Evolutionary conservation across 1,140 invertebrate species (phyloP).

Genomic region (Drosophila tristis): DNA sequence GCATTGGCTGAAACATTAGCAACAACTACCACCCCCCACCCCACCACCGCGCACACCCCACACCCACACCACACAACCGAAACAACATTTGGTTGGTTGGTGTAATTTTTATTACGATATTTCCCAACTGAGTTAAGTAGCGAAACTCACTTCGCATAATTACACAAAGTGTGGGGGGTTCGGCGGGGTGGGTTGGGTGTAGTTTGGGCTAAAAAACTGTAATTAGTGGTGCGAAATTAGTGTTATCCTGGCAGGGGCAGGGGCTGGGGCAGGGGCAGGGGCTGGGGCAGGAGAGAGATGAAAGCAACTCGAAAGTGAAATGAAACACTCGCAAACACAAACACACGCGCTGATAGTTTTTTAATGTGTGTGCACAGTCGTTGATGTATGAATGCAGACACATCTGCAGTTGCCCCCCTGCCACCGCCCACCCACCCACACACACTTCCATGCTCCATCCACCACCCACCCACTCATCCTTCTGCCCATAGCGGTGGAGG

Average conservation of each 20-base stretch:
- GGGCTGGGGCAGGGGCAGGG: conserved; percentile 8
- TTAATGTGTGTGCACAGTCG: conserved; percentile 47
- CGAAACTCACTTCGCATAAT: conserved; percentile 65
- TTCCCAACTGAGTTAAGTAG: conserved; percentile 70
- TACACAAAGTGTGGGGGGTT: conserved; percentile 36
- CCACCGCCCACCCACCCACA: too few species aligned
- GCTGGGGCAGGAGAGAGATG: neutral
- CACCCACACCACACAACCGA: neutral
- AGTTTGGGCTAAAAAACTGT: conserved; percentile 45
- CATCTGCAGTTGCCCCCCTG: neutral
- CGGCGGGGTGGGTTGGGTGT: neutral
- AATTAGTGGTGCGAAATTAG: conserved; percentile 77
- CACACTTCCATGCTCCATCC: neutral
- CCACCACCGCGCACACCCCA: too few species aligned
- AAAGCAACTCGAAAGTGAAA: conserved; percentile 55
- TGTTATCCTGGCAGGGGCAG: conserved; percentile 54
- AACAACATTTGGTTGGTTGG: conserved; percentile 11
- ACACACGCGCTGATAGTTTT: conserved; percentile 63
- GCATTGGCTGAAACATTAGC: conserved; percentile 5
- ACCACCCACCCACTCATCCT: neutral
- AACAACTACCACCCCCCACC: neutral
- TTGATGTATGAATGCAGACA: conserved; percentile 30
- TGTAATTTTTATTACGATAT: conserved; percentile 61
- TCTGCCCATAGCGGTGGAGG: neutral
- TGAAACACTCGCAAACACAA: conserved; percentile 65